Conservation (phyloP, 2,113 vertebrate species). For the Sinocyclocheilus maitianheensis region DNA sequence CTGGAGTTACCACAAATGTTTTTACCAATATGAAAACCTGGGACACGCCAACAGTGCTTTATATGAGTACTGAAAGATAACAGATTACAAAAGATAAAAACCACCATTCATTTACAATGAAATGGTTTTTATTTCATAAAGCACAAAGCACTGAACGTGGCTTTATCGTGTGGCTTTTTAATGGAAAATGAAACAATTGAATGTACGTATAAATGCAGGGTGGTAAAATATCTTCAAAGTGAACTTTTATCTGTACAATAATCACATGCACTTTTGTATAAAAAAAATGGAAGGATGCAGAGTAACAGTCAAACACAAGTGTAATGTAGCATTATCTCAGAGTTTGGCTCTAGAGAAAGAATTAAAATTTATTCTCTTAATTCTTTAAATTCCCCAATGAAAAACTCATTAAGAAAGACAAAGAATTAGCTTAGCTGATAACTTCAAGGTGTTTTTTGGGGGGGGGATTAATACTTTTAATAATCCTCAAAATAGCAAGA, state of each 20-base stretch:
- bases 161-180: constrained; percentile 9
- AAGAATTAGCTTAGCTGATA: background rate
- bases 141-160: background rate
- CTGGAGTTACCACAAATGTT: background rate
- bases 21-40: background rate
- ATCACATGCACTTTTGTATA: constrained; percentile 28
- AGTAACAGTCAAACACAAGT: background rate
- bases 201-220: constrained; percentile 34
- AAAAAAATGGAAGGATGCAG: constrained; percentile 22
- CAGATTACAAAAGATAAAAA: background rate
- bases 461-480: background rate
- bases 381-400: background rate
- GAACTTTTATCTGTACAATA: constrained; percentile 11
- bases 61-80: background rate
- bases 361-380: background rate
- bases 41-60: background rate
- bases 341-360: background rate
- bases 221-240: constrained; percentile 12
- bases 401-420: background rate
- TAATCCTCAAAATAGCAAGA: background rate
- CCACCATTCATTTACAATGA: background rate
- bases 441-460: background rate
- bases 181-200: constrained; percentile 30
- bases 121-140: background rate
- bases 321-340: background rate